Conservation (phyloP, 2,797 vertebrate genomes). For the Acrocephalus scirpaceus region DNA sequence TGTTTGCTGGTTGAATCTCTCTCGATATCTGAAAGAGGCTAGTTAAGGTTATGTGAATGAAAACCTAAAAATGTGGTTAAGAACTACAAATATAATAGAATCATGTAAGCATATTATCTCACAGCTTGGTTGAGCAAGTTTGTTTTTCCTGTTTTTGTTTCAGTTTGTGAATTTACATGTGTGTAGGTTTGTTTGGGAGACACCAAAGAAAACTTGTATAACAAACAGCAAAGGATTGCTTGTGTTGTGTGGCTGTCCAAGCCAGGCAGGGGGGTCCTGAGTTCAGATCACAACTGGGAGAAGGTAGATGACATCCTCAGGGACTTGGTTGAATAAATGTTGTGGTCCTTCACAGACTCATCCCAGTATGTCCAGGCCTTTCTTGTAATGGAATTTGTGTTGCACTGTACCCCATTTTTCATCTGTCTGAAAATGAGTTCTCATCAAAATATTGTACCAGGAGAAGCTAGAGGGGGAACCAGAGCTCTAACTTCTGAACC, state of each 20-base stretch:
- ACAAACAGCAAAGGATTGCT: not conserved
- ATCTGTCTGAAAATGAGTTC: not conserved
- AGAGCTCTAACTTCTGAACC: not conserved
- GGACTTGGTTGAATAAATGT: not conserved
- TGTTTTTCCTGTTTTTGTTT: not conserved
- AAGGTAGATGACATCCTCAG: not conserved
- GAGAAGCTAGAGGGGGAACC: not conserved
- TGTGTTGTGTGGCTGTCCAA: not conserved
- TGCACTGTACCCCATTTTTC: not conserved
- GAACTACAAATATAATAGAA: not conserved
- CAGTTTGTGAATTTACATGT: not conserved
- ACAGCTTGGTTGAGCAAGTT: not conserved
- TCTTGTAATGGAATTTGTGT: not conserved
- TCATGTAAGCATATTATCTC: not conserved
- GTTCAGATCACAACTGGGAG: not conserved
- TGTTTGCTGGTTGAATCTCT: not conserved
- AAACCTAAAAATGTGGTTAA: not conserved
- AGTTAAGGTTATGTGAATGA: not conserved
- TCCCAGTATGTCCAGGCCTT: not conserved
- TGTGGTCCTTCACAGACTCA: not conserved
- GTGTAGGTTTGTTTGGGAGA: not conserved
- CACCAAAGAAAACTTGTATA: not conserved
- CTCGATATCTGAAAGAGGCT: not conserved
- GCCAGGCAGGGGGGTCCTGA: not conserved
- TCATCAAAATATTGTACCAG: not conserved